Evolutionary conservation across 2,888 invertebrate genomes (phyloP), one percentile per base, ranked within the genome.

Genomic region (Pachycephus smyrnensis): DNA sequence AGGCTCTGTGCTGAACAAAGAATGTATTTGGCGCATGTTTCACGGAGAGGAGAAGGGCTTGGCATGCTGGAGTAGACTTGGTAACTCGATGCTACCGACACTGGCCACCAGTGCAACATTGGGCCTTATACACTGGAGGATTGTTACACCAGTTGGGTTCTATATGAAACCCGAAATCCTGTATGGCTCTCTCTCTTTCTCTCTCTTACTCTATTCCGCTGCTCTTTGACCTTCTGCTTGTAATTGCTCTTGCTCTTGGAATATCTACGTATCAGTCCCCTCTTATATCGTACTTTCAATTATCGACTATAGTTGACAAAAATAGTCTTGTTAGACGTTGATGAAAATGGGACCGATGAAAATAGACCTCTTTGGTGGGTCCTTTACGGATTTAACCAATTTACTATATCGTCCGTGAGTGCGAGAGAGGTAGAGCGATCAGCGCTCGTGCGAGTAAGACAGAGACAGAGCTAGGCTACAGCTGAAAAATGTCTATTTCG

Each of bases 1-100:
- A 80, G 78, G 68, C 78, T 37, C 75, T 76, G 76, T 31, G 71
- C 73, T 73, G 83, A 84, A 86, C 84, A 85, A 86, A 86, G 86
- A 88, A 85, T 88, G 84, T 85, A 85, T 86, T 87, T 85, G 87
- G 84, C 82, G 82, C 82, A 84, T 86, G 69, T 36, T 69, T 36
- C 75, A 23, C 30, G 35, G 31, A 35, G 55, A 55, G 75, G 23
- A 23, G 75, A 23, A 30, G 69, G 55, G 32, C 40, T 40, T 12
- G 33, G 68, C 32, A 71, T 33, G 71, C 71, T 15, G 32, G n/a
- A 32, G 75, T 12, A 11, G 68, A 68, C 78, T 80, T 71, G 83
- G 89, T 88, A 89, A 89, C 84, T 82, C 83, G 88, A 89, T 85
- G 87, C 88, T 84, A 82, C 76, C 82, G 83, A 82, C 82, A 83